Evolutionary conservation across 1,140 invertebrate genomes (phyloP).

Genomic region (Episyrphus balteatus): DNA sequence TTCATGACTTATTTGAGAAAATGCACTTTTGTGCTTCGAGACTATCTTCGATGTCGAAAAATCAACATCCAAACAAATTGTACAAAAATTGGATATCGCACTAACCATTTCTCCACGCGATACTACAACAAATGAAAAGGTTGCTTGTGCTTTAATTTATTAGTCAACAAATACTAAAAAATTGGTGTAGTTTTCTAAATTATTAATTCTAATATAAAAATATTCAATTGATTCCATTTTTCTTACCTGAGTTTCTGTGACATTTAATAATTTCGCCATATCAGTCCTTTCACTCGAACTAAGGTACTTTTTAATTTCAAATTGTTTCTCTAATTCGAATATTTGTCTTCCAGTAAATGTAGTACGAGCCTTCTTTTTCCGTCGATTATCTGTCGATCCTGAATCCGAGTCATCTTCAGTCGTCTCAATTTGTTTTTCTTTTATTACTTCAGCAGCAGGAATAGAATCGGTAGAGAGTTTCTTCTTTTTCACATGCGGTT

Average conservation of each 20-base stretch:
- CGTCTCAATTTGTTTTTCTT: slow-evolving; percentile 22
- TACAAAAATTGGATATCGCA: too few species aligned
- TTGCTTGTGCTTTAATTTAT: too few species aligned
- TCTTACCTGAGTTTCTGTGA: slow-evolving; percentile 89
- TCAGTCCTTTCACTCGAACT: slow-evolving; percentile 89
- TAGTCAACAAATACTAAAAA: too few species aligned
- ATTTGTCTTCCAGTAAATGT: slow-evolving; percentile 93
- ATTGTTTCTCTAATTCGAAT: slow-evolving; percentile 91
- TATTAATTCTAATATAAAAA: too few species aligned
- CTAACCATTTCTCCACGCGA: too few species aligned
- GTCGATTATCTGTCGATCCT: slow-evolving; percentile 50
- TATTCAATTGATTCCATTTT: too few species aligned
- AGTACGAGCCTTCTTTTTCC: slow-evolving; percentile 89
- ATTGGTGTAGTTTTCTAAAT: too few species aligned
- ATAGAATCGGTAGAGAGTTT: slow-evolving; percentile 10
- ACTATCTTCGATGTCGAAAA: too few species aligned
- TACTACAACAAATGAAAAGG: too few species aligned
- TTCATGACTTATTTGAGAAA: too few species aligned
- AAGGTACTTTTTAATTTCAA: slow-evolving; percentile 92
- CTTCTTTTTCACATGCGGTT: slow-evolving; percentile 27
- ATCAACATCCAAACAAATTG: too few species aligned
- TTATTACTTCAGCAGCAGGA: background rate
- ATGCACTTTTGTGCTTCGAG: too few species aligned
- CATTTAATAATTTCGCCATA: slow-evolving; percentile 85
- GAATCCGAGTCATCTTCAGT: slow-evolving; percentile 47